These are phyloP conservation scores for Hydrochoerus hydrochaeris DNA, from an alignment of 2,113 vertebrate species.

Conservation along the genomic window DNA sequence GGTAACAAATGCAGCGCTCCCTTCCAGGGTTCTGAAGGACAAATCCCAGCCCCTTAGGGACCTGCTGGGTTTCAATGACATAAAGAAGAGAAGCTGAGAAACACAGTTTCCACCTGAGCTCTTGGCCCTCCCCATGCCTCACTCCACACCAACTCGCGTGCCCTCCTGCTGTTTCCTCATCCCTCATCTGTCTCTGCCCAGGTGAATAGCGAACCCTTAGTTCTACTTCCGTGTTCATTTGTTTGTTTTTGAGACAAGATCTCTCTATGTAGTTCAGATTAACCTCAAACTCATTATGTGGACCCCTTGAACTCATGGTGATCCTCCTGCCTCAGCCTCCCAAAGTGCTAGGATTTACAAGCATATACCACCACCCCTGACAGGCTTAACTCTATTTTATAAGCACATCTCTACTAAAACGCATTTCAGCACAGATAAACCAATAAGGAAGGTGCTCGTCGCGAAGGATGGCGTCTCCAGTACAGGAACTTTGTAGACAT, in stretches of 20 bases:
- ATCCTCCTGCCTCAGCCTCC: background rate
- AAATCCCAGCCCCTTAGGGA: background rate
- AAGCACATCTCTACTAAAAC: background rate
- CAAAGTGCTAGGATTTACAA: background rate
- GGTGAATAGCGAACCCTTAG: background rate
- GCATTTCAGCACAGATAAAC: background rate
- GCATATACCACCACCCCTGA: background rate
- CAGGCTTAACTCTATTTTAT: background rate
- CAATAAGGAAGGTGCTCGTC: background rate
- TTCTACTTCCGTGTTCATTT: background rate
- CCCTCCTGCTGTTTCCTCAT: background rate
- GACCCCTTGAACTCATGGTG: background rate
- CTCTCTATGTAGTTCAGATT: background rate
- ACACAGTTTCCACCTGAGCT: background rate
- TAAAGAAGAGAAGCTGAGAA: background rate
- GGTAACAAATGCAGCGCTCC: background rate
- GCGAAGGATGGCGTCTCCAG: background rate
- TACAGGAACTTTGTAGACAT: background rate
- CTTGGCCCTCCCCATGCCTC: background rate
- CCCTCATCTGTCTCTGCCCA: fast-evolving
- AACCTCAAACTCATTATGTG: background rate
- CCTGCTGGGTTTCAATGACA: background rate
- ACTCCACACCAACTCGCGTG: background rate
- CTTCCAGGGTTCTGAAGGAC: background rate
- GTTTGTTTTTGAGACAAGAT: background rate